These are phyloP conservation scores for Vollenhovia emeryi DNA, from an alignment of 1,140 invertebrate genomes.

Conservation along the genomic window DNA sequence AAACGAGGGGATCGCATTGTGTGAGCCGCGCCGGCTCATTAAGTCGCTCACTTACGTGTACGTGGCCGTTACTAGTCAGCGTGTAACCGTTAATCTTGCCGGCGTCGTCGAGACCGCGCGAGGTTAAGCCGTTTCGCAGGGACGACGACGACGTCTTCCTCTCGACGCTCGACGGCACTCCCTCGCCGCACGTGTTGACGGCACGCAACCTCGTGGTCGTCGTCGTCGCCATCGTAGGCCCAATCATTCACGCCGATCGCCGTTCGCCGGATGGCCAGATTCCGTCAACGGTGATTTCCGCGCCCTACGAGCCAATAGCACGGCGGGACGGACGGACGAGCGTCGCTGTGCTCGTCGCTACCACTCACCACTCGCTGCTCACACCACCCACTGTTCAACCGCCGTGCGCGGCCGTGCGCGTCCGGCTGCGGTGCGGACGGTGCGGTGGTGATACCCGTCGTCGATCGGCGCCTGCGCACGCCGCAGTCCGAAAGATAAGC, in stretches of 20 bases:
- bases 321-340: not conserved
- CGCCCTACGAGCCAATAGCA: not conserved
- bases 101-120: constrained; percentile 57
- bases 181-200: not conserved
- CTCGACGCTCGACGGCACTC: not conserved
- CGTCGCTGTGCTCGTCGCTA: not conserved
- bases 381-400: not conserved
- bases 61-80: constrained; percentile 65
- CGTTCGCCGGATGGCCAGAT: not conserved
- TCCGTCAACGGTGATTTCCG: not conserved
- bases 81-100: constrained; percentile 72
- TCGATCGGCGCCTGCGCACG: constrained; percentile 18
- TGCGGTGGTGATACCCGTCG: not conserved
- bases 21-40: not conserved
- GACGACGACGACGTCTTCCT: not conserved
- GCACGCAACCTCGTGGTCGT: constrained; percentile 46
- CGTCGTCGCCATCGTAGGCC: not conserved
- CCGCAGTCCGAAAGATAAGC: not conserved
- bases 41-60: constrained; percentile 47
- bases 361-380: not conserved
- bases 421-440: not conserved
- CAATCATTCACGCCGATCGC: not conserved
- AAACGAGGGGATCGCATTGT: not conserved
- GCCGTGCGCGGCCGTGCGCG: not conserved
- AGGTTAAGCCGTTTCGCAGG: constrained; percentile 63